Conservation (phyloP, 2,797 vertebrate genomes). For the Sandelia bainsii region DNA sequence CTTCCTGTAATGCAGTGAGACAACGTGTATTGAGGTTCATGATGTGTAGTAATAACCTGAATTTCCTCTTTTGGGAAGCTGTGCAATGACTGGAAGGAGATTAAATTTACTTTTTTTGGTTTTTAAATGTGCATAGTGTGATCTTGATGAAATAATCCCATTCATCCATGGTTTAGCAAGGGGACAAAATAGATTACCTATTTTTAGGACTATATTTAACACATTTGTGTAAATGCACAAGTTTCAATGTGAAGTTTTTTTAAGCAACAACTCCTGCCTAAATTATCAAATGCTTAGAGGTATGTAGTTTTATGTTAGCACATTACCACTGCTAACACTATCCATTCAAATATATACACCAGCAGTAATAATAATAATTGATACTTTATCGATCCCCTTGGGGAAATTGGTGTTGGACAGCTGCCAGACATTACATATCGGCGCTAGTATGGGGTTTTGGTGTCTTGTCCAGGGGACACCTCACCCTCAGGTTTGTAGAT, state of each 20-base stretch:
- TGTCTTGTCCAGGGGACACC: too few relatives aligned
- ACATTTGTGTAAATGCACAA: not conserved
- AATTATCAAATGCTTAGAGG: not conserved
- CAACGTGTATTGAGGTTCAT: conserved; percentile 36
- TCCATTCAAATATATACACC: not conserved
- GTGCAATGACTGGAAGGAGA: conserved; percentile 9
- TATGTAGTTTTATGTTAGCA: not conserved
- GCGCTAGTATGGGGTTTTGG: too few relatives aligned
- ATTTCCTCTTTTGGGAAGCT: conserved; percentile 26
- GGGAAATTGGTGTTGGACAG: too few relatives aligned
- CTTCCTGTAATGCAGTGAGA: conserved; percentile 34
- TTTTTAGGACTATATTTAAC: not conserved
- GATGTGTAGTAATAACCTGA: conserved; percentile 34
- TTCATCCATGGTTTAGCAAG: not conserved
- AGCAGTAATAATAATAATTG: too few relatives aligned
- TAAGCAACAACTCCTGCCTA: not conserved
- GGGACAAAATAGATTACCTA: not conserved
- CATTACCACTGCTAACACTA: too few relatives aligned
- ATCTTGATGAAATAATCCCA: conserved; percentile 5
- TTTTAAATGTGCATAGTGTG: not conserved
- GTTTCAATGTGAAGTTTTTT: not conserved
- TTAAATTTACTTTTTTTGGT: conserved; percentile 24
- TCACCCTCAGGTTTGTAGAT: too few relatives aligned
- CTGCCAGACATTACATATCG: too few relatives aligned
- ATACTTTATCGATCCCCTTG: too few relatives aligned